Base-by-base conservation (phyloP, 2,113 vertebrate species). In the Nibea albiflora region DNA sequence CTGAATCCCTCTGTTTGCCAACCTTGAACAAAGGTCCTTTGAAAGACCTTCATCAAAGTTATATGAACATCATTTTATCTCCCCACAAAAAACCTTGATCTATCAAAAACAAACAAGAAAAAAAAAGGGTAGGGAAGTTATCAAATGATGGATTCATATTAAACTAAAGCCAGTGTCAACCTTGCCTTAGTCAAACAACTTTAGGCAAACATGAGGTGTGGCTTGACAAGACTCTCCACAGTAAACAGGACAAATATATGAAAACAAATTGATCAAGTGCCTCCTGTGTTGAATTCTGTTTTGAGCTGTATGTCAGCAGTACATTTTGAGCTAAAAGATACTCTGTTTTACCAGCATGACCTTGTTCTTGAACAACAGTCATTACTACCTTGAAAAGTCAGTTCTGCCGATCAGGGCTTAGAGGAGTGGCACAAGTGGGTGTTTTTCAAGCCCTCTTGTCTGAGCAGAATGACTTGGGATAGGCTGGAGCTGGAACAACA, bases 11-110 rank as follows among this genome's bases (percentile, higher is more conserved):
- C 19, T 90, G 77, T 79, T 89, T 76, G 66, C 10, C 52, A 88
- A 88, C 92, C 92, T 93, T 94, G 85, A 85, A 71, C 73, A 87
- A 80, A 90, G 67, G 80, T 75, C 71, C 81, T 71, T 64, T 2
- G 20, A 91, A 87, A 57, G 64, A 61, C 82, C 78, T 87, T 77
- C 73, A 39, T 56, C 12, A 74, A 63, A 19, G 76, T 68, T 61
- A 79, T 7, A 61, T 47, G 28, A 22, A 58, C 57, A 56, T 58
- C n/a, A 85, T 86, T 86, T 39, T 89, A 84, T 87, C 78, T 60
- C 57, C 56, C 26, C 52, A 20, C 52, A 11, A 68, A 63, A 56
- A 86, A 58, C 88, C 82, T 90, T 91, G 76, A 73, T 84, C 22
- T 17, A 15, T 71, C 31, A 57, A 16, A 57, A 73, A 72, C 35